Percentiles rank a stretch among this genome's conserved stretches.
These are phyloP conservation scores for Tipula confusa DNA, from an alignment of 2,888 invertebrate genomes.

Conservation along the genomic window DNA sequence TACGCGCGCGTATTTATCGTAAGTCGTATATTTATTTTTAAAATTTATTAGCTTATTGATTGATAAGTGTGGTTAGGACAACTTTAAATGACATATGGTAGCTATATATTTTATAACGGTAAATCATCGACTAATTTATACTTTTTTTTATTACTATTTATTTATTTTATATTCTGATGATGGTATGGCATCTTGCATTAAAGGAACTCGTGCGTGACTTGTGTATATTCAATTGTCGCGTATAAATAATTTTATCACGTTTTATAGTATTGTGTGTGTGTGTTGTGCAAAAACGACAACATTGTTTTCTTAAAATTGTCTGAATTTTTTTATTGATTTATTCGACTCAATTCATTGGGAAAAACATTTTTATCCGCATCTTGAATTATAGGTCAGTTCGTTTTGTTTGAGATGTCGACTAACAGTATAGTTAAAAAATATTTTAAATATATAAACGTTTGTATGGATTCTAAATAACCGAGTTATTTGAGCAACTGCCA, in stretches of 20 bases:
- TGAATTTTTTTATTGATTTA: too few relatives aligned
- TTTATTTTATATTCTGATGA: too few relatives aligned
- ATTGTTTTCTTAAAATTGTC: not conserved
- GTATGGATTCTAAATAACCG: too few relatives aligned
- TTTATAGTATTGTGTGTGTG: not conserved
- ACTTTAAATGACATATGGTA: not conserved
- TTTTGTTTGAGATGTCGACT: too few relatives aligned
- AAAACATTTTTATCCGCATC: too few relatives aligned
- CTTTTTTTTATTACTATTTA: not conserved
- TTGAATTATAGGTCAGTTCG: too few relatives aligned
- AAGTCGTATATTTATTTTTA: not conserved
- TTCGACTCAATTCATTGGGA: too few relatives aligned
- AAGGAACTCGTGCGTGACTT: not conserved
- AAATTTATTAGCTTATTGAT: not conserved
- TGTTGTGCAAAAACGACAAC: not conserved
- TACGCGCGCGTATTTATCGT: not conserved
- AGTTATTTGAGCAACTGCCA: too few relatives aligned
- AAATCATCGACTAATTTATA: not conserved
- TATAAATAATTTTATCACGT: not conserved
- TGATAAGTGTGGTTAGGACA: not conserved
- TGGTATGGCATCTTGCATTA: too few relatives aligned
- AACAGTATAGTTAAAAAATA: too few relatives aligned
- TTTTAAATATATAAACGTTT: too few relatives aligned
- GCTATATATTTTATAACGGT: not conserved
- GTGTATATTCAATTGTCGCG: not conserved